Base-by-base conservation (phyloP, 2,113 vertebrate species). In the Litocranius walleri region DNA sequence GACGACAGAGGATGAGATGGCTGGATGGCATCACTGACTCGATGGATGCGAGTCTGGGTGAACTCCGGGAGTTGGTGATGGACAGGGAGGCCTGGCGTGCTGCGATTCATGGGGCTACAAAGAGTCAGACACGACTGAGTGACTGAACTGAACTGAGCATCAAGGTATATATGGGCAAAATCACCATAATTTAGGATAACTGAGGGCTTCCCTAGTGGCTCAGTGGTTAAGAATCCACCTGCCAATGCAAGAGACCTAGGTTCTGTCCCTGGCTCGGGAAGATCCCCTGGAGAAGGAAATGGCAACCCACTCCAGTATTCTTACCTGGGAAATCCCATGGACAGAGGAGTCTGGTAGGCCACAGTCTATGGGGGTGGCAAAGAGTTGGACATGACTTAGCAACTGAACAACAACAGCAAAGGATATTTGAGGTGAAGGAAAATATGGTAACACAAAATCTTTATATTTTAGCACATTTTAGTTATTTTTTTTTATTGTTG, bases 401-500 rank as follows among this genome's bases (percentile, higher is more conserved):
- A 0, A 23, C 10, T 23, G n/a, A 23, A 40, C 19, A 40, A 40
- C 19, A 40, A 23, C 19, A 40, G 36, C 67, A 71, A 40, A 40
- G n/a, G 19, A 71, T 40, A 40, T 23, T 23, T 67, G 50, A 85
- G 1, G 15, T 36, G 57, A 94, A 11, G 27, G 7, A 83, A n/a
- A 86, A 40, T n/a, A 40, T 2, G 29, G 10, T 7, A 59, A 87
- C 82, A 36, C 2, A 27, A 40, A 86, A 30, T 74, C 15, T 90
- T 90, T 78, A 40, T 83, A 90, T 92, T 43, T 91, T 71, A 71
- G 14, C 54, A 87, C 25, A 87, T 71, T 88, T 85, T 71, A 77
- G n/a, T 67, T 30, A 54, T 9, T 5, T 7, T 36, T 82, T 81
- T 54, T 54, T n/a, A 23, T 83, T 56, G n/a, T 56, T 83, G 81